Percentiles rank a stretch among this genome's conserved stretches.
Evolutionary conservation across 2,888 invertebrate genomes (phyloP).

Genomic region (Thymelicus sylvestris): DNA sequence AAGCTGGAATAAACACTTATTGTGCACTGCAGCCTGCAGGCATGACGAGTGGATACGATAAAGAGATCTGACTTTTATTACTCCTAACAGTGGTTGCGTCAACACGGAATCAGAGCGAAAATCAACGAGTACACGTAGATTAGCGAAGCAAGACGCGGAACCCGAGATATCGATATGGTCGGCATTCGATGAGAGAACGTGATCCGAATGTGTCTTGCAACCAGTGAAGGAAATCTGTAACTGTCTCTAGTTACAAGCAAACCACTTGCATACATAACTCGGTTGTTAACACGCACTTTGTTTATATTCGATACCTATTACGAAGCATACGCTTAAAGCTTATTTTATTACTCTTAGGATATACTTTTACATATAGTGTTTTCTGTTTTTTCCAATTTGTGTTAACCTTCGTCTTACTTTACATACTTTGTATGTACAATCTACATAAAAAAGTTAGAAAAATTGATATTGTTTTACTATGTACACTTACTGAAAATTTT

Average conservation of each 20-base stretch:
- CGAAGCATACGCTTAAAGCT: no score
- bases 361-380: no score
- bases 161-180: slow-evolving; percentile 26
- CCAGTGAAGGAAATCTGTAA: slow-evolving; percentile 31
- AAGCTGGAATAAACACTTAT: slow-evolving; percentile 11
- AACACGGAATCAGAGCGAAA: slow-evolving; percentile 31
- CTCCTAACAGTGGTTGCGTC: slow-evolving; percentile 22
- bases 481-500: background rate
- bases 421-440: no score
- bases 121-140: slow-evolving; percentile 10
- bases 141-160: slow-evolving; percentile 30
- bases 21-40: background rate
- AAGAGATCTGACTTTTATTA: slow-evolving; percentile 31
- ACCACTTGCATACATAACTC: slow-evolving; percentile 8
- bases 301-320: background rate
- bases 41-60: slow-evolving; percentile 23
- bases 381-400: no score
- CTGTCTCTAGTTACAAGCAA: slow-evolving; percentile 23
- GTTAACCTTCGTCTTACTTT: no score
- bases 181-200: slow-evolving; percentile 25
- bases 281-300: background rate
- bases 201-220: slow-evolving; percentile 17
- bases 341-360: no score
- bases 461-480: no score
- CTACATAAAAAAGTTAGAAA: no score